phyloP scores from a whole-genome alignment of 2,113 vertebrate species.

The Varanus salvator region DNA sequence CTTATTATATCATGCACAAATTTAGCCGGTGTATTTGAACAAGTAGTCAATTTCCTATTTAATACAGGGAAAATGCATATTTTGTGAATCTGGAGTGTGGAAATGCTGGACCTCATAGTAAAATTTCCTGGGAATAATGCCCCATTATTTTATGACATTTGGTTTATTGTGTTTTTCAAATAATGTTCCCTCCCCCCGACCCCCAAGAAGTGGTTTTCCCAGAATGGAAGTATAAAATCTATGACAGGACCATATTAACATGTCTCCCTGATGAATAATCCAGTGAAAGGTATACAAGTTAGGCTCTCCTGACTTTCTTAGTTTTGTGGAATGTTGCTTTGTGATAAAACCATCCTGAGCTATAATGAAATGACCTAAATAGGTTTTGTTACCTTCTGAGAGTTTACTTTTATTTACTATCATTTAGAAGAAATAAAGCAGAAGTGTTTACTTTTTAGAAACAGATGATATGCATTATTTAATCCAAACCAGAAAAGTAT shows the following conservation, averaged over 20 bases:
- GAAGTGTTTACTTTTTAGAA: background rate
- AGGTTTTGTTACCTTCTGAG: background rate
- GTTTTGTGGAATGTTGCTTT: background rate
- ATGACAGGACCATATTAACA: background rate
- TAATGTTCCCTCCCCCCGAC: no score
- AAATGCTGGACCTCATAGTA: no score
- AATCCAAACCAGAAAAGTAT: background rate
- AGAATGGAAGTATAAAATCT: no score
- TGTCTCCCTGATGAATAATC: background rate
- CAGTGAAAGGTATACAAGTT: background rate
- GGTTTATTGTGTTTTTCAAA: no score
- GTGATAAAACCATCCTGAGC: background rate
- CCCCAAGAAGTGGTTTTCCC: no score
- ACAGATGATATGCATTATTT: background rate
- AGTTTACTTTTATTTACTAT: background rate
- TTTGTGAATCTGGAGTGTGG: background rate
- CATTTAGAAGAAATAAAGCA: background rate
- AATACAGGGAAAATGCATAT: background rate
- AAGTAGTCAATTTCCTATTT: background rate
- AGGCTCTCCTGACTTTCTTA: background rate
- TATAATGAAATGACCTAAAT: background rate
- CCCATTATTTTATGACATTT: no score
- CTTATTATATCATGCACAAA: slow-evolving; percentile 8
- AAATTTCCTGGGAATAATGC: no score
- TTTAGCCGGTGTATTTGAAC: background rate